phyloP scores from a whole-genome alignment of 2,113 vertebrate genomes.

The Otis tarda region DNA sequence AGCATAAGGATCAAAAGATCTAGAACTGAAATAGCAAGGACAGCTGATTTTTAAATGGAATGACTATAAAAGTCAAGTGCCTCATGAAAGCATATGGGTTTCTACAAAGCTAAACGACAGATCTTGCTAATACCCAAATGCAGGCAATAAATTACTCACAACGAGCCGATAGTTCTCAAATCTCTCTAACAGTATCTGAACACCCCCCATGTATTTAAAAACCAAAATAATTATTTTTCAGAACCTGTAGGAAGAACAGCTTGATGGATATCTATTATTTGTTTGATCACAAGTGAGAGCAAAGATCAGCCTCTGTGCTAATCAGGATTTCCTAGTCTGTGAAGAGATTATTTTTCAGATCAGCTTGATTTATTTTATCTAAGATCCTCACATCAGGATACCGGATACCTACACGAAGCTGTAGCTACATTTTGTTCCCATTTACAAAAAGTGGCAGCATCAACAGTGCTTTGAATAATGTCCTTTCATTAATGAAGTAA shows the following conservation, averaged over 20 bases:
- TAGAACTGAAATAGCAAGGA: conserved; percentile 34
- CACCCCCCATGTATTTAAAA: conserved; percentile 31
- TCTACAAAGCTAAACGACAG: conserved; percentile 27
- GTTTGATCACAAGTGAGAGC: not conserved
- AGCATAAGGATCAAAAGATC: conserved; percentile 54
- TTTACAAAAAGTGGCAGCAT: not conserved
- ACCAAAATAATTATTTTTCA: not conserved
- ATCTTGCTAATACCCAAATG: conserved; percentile 35
- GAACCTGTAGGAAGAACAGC: not conserved
- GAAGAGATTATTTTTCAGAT: not conserved
- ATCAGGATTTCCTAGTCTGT: conserved; percentile 7
- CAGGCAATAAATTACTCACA: conserved; percentile 36
- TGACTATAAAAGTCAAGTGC: conserved; percentile 46
- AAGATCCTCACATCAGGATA: not conserved
- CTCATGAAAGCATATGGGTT: conserved; percentile 46
- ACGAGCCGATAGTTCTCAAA: not conserved
- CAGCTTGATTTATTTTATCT: not conserved
- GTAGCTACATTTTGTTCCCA: not conserved
- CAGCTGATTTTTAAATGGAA: conserved; percentile 43
- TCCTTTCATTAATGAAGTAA: not conserved
- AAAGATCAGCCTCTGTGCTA: not conserved
- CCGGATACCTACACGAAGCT: not conserved
- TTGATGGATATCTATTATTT: conserved; percentile 4
- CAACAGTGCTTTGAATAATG: not conserved
- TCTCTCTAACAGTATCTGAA: not conserved